Evolutionary conservation across 2,888 invertebrate genomes (phyloP).

Genomic region (Chalcosyrphus nemorum): DNA sequence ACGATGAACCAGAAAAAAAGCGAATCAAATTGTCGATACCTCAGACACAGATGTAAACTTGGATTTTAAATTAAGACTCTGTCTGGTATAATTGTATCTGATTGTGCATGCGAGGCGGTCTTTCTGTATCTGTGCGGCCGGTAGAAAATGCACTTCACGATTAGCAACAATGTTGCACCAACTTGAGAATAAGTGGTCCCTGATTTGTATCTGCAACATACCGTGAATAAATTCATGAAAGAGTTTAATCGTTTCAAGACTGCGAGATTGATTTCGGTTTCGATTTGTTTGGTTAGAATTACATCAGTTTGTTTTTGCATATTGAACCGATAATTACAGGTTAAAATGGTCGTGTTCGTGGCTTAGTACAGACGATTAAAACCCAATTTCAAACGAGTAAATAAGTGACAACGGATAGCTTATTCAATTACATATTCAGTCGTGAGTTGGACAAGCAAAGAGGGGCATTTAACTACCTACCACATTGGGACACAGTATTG

Average conservation of each 20-base stretch:
- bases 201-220: constrained; percentile 33
- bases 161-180: constrained; percentile 51
- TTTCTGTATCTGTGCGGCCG: background rate
- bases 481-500: too few relatives aligned
- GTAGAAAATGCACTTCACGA: constrained; percentile 7
- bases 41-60: background rate
- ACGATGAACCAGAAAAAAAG: background rate
- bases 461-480: too few relatives aligned
- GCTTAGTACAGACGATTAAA: background rate
- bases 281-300: constrained; percentile 10
- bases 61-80: constrained; percentile 33
- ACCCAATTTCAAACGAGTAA: too few relatives aligned
- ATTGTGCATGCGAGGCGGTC: constrained; percentile 33
- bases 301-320: background rate
- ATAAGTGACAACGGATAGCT: too few relatives aligned
- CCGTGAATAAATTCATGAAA: constrained; percentile 34
- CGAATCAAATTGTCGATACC: constrained; percentile 36
- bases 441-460: too few relatives aligned
- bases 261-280: constrained; percentile 50
- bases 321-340: constrained; percentile 11
- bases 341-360: constrained; percentile 9
- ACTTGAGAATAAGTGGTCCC: constrained; percentile 45
- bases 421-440: too few relatives aligned
- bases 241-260: constrained; percentile 61
- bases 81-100: constrained; percentile 53